phyloP scores from a whole-genome alignment of 1,140 invertebrate genomes.

The Euborellia annulipes region DNA sequence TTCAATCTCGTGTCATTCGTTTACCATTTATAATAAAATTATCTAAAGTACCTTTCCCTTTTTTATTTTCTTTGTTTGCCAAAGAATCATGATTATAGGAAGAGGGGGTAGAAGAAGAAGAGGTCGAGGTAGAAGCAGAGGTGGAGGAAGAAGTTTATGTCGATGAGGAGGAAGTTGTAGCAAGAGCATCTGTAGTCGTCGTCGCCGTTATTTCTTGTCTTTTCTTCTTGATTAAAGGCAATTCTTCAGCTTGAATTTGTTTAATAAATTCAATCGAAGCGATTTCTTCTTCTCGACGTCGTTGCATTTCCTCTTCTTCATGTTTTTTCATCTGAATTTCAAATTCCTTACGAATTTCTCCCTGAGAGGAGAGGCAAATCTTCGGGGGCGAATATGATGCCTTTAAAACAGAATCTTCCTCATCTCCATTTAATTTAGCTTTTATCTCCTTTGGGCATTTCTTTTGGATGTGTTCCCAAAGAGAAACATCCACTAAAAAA shows the following conservation, averaged over 20 bases:
- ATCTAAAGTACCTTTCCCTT: too few species aligned
- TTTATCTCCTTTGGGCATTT: constrained; percentile 48
- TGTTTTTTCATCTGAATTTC: constrained; percentile 44
- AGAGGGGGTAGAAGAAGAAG: too few species aligned
- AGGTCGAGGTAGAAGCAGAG: too few species aligned
- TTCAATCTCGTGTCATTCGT: too few species aligned
- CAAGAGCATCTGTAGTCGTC: too few species aligned
- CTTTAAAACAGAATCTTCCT: constrained; percentile 30
- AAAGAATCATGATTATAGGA: too few species aligned
- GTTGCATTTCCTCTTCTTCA: constrained; percentile 32
- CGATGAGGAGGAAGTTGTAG: too few species aligned
- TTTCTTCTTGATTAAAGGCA: not conserved
- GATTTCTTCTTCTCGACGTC: constrained; percentile 29
- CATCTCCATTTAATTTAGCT: constrained; percentile 43
- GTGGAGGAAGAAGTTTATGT: too few species aligned
- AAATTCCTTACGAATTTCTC: constrained; percentile 55
- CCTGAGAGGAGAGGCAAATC: constrained; percentile 33
- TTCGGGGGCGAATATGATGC: constrained; percentile 15
- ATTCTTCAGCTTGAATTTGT: constrained; percentile 29
- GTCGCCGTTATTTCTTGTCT: too few species aligned
- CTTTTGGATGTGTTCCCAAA: constrained; percentile 50
- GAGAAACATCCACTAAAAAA: constrained; percentile 46
- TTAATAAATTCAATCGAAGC: constrained; percentile 32
- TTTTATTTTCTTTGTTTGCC: too few species aligned
- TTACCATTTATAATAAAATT: too few species aligned